Evolutionary conservation across 2,797 vertebrate genomes (phyloP).

Genomic region (Crax fasciolata): DNA sequence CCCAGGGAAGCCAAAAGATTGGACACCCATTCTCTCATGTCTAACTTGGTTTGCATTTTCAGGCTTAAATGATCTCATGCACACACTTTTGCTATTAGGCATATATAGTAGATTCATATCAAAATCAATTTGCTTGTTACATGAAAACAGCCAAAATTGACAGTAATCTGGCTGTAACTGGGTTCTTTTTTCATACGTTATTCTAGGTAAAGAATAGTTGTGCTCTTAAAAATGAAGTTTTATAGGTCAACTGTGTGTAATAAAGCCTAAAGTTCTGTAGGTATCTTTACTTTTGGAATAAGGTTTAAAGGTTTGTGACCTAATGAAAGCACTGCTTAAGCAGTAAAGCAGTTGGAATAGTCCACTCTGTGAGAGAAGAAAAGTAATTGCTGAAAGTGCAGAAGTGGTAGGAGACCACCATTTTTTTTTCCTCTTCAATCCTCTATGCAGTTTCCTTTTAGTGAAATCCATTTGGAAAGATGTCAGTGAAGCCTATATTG

Average conservation of each 20-base stretch:
- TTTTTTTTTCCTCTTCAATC: neutral
- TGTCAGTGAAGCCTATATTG: too few species aligned
- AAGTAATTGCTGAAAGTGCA: neutral
- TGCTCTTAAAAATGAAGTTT: neutral
- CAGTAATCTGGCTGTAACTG: neutral
- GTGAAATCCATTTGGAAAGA: neutral
- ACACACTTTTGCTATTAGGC: neutral
- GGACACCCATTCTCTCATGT: neutral
- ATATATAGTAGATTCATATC: neutral
- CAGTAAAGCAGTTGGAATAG: neutral
- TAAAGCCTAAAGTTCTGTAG: neutral
- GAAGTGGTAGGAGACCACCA: too few species aligned
- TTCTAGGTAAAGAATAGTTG: neutral
- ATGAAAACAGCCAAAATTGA: neutral
- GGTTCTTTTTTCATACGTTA: neutral
- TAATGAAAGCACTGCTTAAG: neutral
- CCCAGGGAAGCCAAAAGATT: too few species aligned
- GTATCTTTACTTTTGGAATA: neutral
- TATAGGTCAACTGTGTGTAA: neutral
- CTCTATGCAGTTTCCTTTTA: neutral
- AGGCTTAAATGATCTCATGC: neutral
- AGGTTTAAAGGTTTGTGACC: neutral
- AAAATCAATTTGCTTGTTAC: neutral
- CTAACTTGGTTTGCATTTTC: neutral
- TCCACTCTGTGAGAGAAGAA: neutral